Percentiles rank a stretch among this genome's conserved stretches.
Evolutionary conservation across 2,888 invertebrate genomes (phyloP).

Genomic region (Athripsodes cinereus): DNA sequence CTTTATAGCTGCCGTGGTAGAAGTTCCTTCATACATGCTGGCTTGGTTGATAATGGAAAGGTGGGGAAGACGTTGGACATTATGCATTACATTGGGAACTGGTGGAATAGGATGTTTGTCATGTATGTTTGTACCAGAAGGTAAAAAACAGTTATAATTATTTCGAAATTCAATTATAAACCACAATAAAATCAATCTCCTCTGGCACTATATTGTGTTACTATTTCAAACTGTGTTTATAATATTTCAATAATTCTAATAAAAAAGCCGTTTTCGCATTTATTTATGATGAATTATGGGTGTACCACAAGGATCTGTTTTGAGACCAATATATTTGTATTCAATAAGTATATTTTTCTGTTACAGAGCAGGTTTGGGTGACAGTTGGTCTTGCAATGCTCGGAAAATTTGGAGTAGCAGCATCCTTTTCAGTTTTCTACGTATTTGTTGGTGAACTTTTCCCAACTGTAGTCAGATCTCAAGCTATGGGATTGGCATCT

Average conservation of each 20-base stretch:
- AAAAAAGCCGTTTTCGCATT: no score
- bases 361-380: constrained; percentile 55
- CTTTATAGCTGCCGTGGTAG: constrained; percentile 54
- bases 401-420: constrained; percentile 61
- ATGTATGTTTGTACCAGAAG: constrained; percentile 60
- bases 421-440: constrained; percentile 63
- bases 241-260: no score
- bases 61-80: constrained; percentile 58
- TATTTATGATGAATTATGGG: no score
- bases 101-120: constrained; percentile 61
- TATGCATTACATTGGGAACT: constrained; percentile 56
- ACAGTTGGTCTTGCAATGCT: constrained; percentile 59
- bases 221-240: no score
- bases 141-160: no score
- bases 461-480: constrained; percentile 59
- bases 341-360: neutral
- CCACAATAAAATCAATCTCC: no score
- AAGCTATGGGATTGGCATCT: constrained; percentile 61
- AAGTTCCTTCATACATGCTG: constrained; percentile 58
- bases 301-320: neutral
- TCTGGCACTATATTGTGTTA: no score
- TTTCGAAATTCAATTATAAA: no score
- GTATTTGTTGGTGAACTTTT: constrained; percentile 62
- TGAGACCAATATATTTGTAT: neutral
- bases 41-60: constrained; percentile 62